Percentiles rank a stretch among this genome's conserved stretches.
phyloP scores from a whole-genome alignment of 2,113 vertebrate genomes.

The Crotalus helleri region DNA sequence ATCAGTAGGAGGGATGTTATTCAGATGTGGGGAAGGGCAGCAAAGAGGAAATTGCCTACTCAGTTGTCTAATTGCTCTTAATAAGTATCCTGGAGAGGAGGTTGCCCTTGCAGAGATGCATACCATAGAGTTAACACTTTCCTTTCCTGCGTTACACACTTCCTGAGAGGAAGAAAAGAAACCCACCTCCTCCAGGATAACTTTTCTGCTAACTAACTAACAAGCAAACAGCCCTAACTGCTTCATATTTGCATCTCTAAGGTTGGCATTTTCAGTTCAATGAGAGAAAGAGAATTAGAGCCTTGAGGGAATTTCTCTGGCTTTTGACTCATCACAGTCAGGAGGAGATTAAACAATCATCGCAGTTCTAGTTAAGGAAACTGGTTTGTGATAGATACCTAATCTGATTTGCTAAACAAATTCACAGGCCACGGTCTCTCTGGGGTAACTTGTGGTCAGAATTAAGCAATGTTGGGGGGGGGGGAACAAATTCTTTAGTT shows the following conservation, averaged over 20 bases:
- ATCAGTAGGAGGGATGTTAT: neutral
- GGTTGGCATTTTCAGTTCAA: neutral
- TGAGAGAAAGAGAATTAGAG: neutral
- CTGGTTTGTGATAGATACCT: neutral
- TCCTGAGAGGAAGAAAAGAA: neutral
- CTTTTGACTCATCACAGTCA: neutral
- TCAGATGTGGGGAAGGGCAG: neutral
- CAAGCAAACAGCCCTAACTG: neutral
- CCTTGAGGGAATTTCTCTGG: neutral
- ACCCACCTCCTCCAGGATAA: neutral
- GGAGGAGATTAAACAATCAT: neutral
- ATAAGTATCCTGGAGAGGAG: neutral
- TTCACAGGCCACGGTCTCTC: neutral
- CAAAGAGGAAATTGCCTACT: neutral
- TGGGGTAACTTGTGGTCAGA: neutral
- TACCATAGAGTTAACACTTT: neutral
- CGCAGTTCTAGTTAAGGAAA: neutral
- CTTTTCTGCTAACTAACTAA: neutral
- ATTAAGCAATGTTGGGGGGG: neutral
- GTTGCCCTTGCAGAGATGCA: neutral
- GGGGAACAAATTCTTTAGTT: neutral
- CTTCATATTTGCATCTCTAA: neutral
- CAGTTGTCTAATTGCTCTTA: neutral
- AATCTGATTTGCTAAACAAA: neutral
- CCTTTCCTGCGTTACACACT: neutral